Base-by-base conservation (phyloP, 37 sponge, comb jelly and placozoan species). In the Eunapius fragilis region DNA sequence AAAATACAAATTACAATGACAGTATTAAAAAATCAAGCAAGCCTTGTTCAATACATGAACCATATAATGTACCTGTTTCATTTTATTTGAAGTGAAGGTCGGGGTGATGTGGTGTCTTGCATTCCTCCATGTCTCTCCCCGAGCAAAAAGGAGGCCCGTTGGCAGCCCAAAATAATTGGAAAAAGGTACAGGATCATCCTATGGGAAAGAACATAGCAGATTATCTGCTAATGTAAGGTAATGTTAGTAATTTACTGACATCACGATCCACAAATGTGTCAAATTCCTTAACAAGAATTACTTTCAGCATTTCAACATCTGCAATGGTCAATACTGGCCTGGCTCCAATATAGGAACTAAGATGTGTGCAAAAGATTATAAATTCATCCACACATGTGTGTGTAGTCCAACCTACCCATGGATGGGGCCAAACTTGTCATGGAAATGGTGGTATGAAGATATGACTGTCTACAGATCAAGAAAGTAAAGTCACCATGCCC, bases 281-380 rank as follows among this genome's bases (percentile, higher is more conserved):
- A 70, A 83, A 90, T 13, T 89, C 75, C 30, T 93, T 93, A 69
- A 89, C 78, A 67, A 71, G 77, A 34, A 93, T 50, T 7, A 80
- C 73, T 41, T 83, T 93, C 27, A 93, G 2, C 34, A 93, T 70
- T 22, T 89, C 94, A 76, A 93, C 23, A 30, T 93, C 91, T 22
- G 76, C 70, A 23, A 90, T 49, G 30, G 75, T 69, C 0, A 93
- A 30, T 23, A 37, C 22, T 2, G 87, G 88, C 13, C 37, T 35
- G 22, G 30, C 30, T 45, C 94, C 94, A 28, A 75, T 36, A 69
- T 87, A 93, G 31, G 70, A 84, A 25, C 93, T 88, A 69, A 41
- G 41, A 41, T 9, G 3, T 41, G 41, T 6, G 6, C 41, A 41
- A 9, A 6, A 41, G 3, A n/a, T 3, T 41, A 3, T 9, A 6